These are phyloP conservation scores for Trididemnum clinides DNA, from an alignment of 23 tunicate species.

Conservation along the genomic window DNA sequence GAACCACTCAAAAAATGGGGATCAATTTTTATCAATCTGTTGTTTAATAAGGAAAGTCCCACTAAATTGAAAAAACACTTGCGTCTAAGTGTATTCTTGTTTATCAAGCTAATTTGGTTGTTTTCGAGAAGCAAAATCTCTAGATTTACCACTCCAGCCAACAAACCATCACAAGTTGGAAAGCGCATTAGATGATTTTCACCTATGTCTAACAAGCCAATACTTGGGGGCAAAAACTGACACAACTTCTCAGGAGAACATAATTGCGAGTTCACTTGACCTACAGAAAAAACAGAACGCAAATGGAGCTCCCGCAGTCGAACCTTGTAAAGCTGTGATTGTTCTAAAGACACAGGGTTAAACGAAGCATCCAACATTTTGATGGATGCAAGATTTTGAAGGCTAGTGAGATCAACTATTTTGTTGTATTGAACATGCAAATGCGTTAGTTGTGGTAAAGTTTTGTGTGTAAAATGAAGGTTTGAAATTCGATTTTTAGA, in stretches of 20 bases:
- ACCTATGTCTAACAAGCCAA: background rate
- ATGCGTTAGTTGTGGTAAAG: background rate
- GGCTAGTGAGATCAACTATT: background rate
- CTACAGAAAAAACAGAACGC: background rate
- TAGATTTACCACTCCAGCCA: constrained; percentile 51
- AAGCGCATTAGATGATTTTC: constrained; percentile 20
- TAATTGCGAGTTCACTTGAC: background rate
- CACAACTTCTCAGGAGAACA: background rate
- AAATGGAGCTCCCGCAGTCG: background rate
- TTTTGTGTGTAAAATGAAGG: background rate
- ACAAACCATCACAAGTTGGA: constrained; percentile 54
- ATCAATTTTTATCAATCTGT: constrained; percentile 35
- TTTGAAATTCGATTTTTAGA: constrained; percentile 22
- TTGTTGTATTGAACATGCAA: constrained; percentile 18
- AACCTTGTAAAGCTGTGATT: background rate
- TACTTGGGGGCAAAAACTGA: constrained; percentile 27
- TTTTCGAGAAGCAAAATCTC: constrained; percentile 23
- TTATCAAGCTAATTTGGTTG: constrained; percentile 36
- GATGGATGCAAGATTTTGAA: background rate
- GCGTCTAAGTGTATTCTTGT: constrained; percentile 10
- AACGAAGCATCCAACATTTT: background rate
- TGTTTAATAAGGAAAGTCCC: constrained; percentile 31
- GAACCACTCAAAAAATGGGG: background rate
- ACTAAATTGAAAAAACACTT: background rate
- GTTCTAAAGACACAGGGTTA: constrained; percentile 11